Evolutionary conservation across 2,113 vertebrate species (phyloP), one percentile per base, ranked within the genome.

Genomic region (Chiloscyllium plagiosum): DNA sequence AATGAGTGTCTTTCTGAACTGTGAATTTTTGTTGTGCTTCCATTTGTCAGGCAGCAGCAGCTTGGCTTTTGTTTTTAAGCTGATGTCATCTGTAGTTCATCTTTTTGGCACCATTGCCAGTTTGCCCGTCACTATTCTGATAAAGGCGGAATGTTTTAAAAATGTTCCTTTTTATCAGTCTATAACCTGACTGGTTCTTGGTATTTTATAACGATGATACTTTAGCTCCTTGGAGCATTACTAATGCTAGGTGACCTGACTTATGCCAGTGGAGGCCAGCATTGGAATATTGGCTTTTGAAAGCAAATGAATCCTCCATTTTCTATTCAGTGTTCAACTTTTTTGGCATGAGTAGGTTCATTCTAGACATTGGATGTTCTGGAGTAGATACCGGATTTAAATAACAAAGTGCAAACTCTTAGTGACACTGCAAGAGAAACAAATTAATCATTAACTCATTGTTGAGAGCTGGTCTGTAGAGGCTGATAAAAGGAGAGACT

Each of bases 1-100:
- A 69, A 94, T 94, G 22, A 68, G n/a, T 94, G n/a, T 69, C 19
- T 68, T 94, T 24, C 65, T 93, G 89, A 56, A 42, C 92, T 70
- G 92, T 42, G 66, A 20, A 65, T 70, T 42, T 70, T 50, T 42
- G 66, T 70, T 68, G 6, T 69, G 92, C 50, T 56, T 42, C 20
- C 56, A 61, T 66, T 69, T 94, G 61, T 94, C 92, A 69, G 61
- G 19, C 92, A 68, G 65, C 37, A 68, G 22, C 92, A 94, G 92
- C n/a, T 69, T 94, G 29, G 61, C 4, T 94, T 65, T 68, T 69
- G 26, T 17, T 42, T 66, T 42, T 47, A 70, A 47, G 66, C 65
- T 94, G 66, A 6, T 24, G 65, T 42, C 68, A 70, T 70, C 66
- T 69, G 92, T 8, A 70, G n/a, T 94, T 47, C n/a, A 68, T 94